phyloP scores from a whole-genome alignment of 2,113 vertebrate species.

The Anhinga anhinga region DNA sequence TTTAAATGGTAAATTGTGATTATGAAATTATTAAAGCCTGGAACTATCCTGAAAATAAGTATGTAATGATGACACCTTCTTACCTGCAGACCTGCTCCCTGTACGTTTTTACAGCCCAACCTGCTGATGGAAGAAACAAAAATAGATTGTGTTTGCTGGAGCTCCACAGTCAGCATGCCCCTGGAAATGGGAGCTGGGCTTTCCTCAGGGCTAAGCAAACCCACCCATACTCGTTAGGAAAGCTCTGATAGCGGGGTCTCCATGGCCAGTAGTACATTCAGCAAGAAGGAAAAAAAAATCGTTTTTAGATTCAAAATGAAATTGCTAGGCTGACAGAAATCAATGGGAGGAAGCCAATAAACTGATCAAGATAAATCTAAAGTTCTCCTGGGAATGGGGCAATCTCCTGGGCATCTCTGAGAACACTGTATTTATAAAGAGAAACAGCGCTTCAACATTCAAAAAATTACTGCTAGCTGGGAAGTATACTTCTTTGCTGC shows the following conservation, averaged over 20 bases:
- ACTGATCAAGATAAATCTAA: background rate
- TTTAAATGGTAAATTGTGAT: constrained; percentile 60
- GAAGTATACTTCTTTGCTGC: background rate
- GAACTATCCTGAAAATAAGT: background rate
- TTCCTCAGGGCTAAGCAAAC: background rate
- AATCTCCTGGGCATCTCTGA: background rate
- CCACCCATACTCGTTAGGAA: background rate
- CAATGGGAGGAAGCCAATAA: background rate
- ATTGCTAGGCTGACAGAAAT: background rate
- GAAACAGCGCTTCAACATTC: background rate
- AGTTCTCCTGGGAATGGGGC: background rate
- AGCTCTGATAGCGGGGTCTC: background rate
- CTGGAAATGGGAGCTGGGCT: background rate
- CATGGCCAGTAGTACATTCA: background rate
- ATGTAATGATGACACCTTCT: background rate
- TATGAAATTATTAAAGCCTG: constrained; percentile 65
- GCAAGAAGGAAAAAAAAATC: background rate
- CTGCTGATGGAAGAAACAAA: constrained; percentile 22
- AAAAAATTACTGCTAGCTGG: background rate
- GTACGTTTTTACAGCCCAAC: background rate
- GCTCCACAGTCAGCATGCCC: background rate
- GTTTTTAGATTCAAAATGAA: background rate
- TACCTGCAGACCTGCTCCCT: constrained; percentile 6
- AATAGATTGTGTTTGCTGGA: background rate
- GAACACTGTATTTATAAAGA: background rate